phyloP scores from a whole-genome alignment of 2,797 vertebrate genomes.

The Falco novaeseelandiae region DNA sequence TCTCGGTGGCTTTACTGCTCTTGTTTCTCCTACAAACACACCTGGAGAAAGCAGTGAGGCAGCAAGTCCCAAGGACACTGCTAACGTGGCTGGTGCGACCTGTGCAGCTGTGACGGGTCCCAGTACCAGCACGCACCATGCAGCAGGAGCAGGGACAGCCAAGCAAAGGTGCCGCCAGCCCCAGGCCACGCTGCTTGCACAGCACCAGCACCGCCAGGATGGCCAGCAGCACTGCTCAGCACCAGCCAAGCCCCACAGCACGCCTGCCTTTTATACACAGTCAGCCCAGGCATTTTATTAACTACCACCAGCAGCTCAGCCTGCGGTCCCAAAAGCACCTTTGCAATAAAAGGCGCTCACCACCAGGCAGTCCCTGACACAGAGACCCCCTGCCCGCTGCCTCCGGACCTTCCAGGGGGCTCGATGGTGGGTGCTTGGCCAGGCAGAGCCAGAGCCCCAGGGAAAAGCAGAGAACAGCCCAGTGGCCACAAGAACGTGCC shows the following conservation, averaged over 20 bases:
- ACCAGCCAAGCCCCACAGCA: not conserved
- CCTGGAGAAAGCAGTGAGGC: not conserved
- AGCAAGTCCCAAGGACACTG: not conserved
- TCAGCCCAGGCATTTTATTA: not conserved
- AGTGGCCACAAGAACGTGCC: fast-evolving
- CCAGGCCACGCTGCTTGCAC: not conserved
- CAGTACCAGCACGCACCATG: not conserved
- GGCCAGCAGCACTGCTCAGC: not conserved
- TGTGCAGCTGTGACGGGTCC: fast-evolving
- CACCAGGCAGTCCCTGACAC: not conserved
- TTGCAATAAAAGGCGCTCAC: not conserved
- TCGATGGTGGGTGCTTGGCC: not conserved
- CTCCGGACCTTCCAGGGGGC: not conserved
- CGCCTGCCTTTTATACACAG: fast-evolving
- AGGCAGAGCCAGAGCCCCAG: not conserved
- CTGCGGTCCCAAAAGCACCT: not conserved
- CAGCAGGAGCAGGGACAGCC: not conserved
- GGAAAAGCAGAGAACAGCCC: not conserved
- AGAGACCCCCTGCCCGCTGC: fast-evolving
- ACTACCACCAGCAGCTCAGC: not conserved
- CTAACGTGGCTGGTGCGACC: fast-evolving
- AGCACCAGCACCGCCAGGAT: fast-evolving
- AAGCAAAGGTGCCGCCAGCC: not conserved
- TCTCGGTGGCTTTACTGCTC: not conserved
- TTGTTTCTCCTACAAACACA: conserved; percentile 47